These are phyloP conservation scores for Gymnopithys bicolor DNA, from an alignment of 2,797 vertebrate species.

Conservation along the genomic window DNA sequence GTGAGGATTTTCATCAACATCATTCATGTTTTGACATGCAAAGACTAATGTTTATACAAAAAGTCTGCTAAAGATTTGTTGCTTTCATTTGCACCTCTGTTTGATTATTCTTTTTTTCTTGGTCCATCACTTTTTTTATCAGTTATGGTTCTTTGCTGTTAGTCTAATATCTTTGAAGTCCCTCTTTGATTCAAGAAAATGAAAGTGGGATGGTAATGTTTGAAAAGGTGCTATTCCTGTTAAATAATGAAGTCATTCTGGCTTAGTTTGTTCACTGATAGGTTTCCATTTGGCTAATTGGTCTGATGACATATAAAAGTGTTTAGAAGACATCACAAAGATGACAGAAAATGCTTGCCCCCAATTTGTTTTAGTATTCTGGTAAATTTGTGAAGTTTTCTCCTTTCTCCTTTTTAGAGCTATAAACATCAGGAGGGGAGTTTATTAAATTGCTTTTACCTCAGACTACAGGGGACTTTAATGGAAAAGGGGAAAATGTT, in stretches of 20 bases:
- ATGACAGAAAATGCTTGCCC: not conserved
- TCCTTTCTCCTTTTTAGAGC: constrained; percentile 4
- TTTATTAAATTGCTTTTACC: constrained; percentile 43
- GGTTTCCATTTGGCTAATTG: constrained; percentile 32
- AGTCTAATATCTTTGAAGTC: constrained; percentile 31
- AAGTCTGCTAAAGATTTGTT: not conserved
- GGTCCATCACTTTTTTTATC: not conserved
- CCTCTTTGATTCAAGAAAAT: constrained; percentile 35
- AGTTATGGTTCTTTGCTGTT: not conserved
- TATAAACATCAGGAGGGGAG: constrained; percentile 1
- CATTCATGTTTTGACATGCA: not conserved
- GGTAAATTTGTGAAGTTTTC: not conserved
- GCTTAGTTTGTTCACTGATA: not conserved
- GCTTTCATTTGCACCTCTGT: constrained; percentile 43
- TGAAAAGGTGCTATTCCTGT: constrained; percentile 19
- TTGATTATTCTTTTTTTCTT: constrained; percentile 3
- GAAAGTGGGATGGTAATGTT: not conserved
- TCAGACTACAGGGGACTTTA: constrained; percentile 17
- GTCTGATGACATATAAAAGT: not conserved
- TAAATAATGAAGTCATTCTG: not conserved
- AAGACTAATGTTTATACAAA: not conserved
- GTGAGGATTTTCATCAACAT: not conserved
- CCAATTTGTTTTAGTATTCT: not conserved
- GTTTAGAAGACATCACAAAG: not conserved
- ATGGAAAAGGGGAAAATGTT: not conserved